Evolutionary conservation across 2,888 invertebrate species (phyloP), one percentile per base, ranked within the genome.

Genomic region (Tribolium freemani): DNA sequence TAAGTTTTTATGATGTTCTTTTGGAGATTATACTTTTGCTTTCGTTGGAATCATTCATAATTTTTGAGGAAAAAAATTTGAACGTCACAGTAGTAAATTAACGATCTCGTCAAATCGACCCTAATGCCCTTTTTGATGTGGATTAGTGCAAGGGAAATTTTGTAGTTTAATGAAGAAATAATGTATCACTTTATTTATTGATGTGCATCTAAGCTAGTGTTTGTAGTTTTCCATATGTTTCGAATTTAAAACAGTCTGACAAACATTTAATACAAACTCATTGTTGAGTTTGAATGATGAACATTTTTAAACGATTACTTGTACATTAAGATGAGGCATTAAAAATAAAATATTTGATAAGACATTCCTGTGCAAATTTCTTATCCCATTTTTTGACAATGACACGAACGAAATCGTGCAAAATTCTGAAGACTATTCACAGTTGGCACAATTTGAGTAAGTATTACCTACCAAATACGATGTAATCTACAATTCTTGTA

Each of bases 121-220:
- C 31, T 63, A 26, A 26, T 51, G 26, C 44, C 38, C 45, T 66
- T 56, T 56, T 50, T 46, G 21, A 57, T 68, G 48, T 68, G 68
- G 58, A 48, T 26, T 57, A 38, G 68, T 68, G 68, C 57, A 68
- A 58, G 48, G 68, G 46, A 16, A 54, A 50, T 56, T 66, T 56
- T 68, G 68, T 68, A 57, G 48, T 68, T 68, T 10, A 31, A 58
- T 45, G 1, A 61, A 50, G 44, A 48, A 63, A 53, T 51, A 5
- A 38, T 67, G 54, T 63, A 51, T 38, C 13, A 48, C 10, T 58
- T 50, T 56, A 68, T 58, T 68, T 56, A 58, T 68, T 68, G 68
- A 68, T 68, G 68, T 69, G 69, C 60, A 60, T 53, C 46, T 53
- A 68, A 50, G 30, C 21, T 69, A 69, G 69, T 69, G 30, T 58